Evolutionary conservation across 2,113 vertebrate species (phyloP).

Genomic region (Salvelinus alpinus): DNA sequence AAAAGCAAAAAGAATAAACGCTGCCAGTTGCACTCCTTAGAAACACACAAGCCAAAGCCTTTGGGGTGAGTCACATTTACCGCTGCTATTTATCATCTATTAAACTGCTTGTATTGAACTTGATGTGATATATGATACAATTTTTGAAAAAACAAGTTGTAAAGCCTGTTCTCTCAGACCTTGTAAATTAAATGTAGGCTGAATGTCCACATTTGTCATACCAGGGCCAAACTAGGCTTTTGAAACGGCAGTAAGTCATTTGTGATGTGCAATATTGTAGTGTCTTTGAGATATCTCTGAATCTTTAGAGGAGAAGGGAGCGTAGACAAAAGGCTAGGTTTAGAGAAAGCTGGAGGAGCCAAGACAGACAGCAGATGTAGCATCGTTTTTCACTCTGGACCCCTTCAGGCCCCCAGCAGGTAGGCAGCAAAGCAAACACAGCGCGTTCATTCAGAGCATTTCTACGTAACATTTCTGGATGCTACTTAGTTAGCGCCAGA

Average conservation of each 20-base stretch:
- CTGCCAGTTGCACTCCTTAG: conserved; percentile 95
- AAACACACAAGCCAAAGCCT: conserved; percentile 96
- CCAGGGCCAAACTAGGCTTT: neutral
- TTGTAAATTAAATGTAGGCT: neutral
- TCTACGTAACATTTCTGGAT: neutral
- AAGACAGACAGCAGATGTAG: conserved; percentile 77
- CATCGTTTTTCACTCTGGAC: conserved; percentile 75
- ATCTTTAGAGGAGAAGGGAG: conserved; percentile 74
- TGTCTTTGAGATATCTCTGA: conserved; percentile 27
- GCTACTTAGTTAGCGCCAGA: neutral
- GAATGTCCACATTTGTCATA: too few relatives aligned
- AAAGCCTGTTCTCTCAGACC: neutral
- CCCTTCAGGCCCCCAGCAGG: conserved; percentile 74
- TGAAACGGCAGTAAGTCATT: neutral
- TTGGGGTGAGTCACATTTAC: conserved; percentile 84
- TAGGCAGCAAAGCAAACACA: conserved; percentile 55
- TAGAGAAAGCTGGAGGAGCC: conserved; percentile 78
- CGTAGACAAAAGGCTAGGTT: conserved; percentile 75
- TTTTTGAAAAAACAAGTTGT: neutral
- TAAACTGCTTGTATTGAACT: neutral
- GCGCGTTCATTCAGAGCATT: neutral
- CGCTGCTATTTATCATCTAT: neutral
- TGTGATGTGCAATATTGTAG: neutral
- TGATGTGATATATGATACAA: too few relatives aligned
- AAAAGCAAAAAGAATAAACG: conserved; percentile 99